phyloP scores from a whole-genome alignment of 2,113 vertebrate species.

The Nesoenas mayeri region DNA sequence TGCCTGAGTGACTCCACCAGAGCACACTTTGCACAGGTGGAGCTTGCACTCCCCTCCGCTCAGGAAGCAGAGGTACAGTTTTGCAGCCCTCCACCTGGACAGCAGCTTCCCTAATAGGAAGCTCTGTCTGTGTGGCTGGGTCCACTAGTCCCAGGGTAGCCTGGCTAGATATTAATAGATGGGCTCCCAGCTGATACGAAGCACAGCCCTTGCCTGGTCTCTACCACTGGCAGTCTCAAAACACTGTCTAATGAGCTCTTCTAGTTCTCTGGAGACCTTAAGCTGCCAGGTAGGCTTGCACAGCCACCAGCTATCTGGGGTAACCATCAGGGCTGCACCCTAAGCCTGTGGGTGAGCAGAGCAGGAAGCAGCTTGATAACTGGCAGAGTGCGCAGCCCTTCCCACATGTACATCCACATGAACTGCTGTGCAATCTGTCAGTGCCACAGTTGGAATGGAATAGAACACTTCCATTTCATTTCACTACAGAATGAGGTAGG shows the following conservation, averaged over 20 bases:
- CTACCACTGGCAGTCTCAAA: not conserved
- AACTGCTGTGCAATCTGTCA: not conserved
- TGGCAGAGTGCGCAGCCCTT: too few species aligned
- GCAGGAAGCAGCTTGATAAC: too few species aligned
- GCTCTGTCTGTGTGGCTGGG: not conserved
- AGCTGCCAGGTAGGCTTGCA: too few species aligned
- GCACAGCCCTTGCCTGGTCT: not conserved
- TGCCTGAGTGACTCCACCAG: not conserved
- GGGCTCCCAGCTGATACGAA: not conserved
- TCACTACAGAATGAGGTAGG: not conserved
- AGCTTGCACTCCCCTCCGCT: too few species aligned
- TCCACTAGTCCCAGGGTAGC: not conserved
- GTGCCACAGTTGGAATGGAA: not conserved
- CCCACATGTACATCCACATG: not conserved
- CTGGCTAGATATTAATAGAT: not conserved
- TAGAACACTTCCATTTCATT: not conserved
- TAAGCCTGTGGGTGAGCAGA: too few species aligned
- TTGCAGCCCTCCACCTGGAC: not conserved
- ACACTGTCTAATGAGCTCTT: too few species aligned
- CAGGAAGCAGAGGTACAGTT: too few species aligned
- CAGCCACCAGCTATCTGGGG: too few species aligned
- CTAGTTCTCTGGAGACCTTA: too few species aligned
- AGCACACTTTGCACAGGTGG: too few species aligned
- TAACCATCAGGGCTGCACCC: too few species aligned
- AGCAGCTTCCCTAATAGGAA: not conserved